Base-by-base conservation (phyloP, 2,113 vertebrate genomes). In the Trochalopteron elliotii region DNA sequence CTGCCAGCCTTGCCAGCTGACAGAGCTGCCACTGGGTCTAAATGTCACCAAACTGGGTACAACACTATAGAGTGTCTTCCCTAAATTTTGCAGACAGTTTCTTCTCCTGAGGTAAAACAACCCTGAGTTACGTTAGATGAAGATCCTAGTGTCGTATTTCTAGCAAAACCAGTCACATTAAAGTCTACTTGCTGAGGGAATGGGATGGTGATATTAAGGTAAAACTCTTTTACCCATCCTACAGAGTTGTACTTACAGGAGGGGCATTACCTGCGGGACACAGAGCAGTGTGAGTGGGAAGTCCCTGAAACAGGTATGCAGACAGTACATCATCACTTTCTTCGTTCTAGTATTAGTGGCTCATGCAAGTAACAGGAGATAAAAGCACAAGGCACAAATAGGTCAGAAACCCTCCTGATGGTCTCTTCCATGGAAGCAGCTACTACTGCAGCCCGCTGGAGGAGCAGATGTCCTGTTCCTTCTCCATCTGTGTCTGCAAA, bases 331-430 rank as follows among this genome's bases (percentile, higher is more conserved):
- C 2, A 13, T 3, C 52, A 42, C 49, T 65, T 83, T 6, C 47
- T 80, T 59, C 70, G 35, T 37, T 90, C 21, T 19, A 2, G 2
- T 67, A 74, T 74, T 92, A 77, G 33, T 70, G 68, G 83, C 45
- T 63, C 80, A 47, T 7, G 47, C 30, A 83, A 77, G 64, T 40
- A 77, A 55, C 35, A 39, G 47, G 76, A 89, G 64, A 56, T 75
- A 83, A 90, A 97, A 86, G 55, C 35, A 93, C 83, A 6, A 44
- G 83, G 93, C 93, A 94, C 89, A 95, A 95, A 92, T 90, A 95
- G 89, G 96, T 96, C 89, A 89, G 80, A 92, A 95, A 83, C 47
- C 27, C 69, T 93, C 56, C 82, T 64, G 83, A 89, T 0, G 1
- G n/a, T 61, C 75, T 65, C 21, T 85, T 90, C 55, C 69, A 39